These are phyloP conservation scores for Egretta garzetta DNA, from an alignment of 2,113 vertebrate species.

Conservation along the genomic window DNA sequence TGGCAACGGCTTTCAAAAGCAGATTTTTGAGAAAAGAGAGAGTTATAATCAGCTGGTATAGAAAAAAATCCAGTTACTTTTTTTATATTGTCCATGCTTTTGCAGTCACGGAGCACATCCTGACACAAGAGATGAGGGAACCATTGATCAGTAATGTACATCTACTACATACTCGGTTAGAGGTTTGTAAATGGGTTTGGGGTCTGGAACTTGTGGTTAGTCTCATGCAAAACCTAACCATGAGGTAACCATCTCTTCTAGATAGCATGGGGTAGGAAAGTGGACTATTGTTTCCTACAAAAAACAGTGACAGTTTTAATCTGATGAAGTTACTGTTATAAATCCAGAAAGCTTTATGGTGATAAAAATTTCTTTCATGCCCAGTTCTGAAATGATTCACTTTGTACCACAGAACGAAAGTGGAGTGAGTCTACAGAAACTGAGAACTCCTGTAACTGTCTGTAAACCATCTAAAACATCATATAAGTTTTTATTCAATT, in stretches of 20 bases:
- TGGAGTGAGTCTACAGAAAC: background rate
- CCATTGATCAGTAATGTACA: background rate
- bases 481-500: background rate
- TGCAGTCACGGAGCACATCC: fast-evolving
- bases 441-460: background rate
- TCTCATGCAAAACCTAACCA: background rate
- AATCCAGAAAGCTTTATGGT: background rate
- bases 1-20: background rate
- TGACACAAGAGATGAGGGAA: background rate
- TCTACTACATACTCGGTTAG: background rate
- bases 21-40: background rate
- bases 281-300: background rate
- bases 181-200: background rate
- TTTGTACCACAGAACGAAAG: background rate
- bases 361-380: background rate
- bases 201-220: background rate
- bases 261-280: background rate
- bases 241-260: background rate
- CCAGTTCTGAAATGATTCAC: background rate
- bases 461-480: background rate
- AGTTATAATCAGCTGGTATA: background rate
- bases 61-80: background rate
- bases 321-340: background rate
- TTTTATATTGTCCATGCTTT: background rate
- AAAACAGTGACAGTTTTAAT: background rate